These are phyloP conservation scores for Stegastes partitus DNA, from an alignment of 2,113 vertebrate genomes.

Conservation along the genomic window DNA sequence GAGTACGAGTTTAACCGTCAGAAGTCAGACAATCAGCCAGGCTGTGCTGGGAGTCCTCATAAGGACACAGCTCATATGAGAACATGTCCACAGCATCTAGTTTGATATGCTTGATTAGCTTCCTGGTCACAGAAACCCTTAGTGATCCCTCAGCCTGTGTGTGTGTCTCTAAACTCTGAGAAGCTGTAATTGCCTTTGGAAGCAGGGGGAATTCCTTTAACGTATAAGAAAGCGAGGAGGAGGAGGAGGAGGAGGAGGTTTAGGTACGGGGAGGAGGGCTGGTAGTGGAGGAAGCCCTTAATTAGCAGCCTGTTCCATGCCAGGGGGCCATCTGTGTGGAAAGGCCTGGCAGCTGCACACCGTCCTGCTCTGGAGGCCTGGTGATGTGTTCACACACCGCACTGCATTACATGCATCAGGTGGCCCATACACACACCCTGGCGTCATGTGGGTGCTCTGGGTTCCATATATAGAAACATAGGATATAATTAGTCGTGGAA, in stretches of 20 bases:
- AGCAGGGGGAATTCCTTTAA: slow-evolving; percentile 79
- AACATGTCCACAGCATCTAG: too few relatives aligned
- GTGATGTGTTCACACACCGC: slow-evolving; percentile 35
- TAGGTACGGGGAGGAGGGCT: slow-evolving; percentile 47
- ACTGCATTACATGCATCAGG: slow-evolving; percentile 5
- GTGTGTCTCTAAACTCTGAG: slow-evolving; percentile 67
- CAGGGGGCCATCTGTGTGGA: slow-evolving; percentile 81
- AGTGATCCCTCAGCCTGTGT: slow-evolving; percentile 47
- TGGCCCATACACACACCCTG: neutral
- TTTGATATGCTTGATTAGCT: neutral
- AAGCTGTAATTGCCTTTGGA: slow-evolving; percentile 75
- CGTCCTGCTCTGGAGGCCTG: too few relatives aligned
- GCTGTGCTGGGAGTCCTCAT: too few relatives aligned
- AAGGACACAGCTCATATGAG: too few relatives aligned
- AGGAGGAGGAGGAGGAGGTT: slow-evolving; percentile 58
- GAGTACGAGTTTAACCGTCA: too few relatives aligned
- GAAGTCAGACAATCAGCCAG: too few relatives aligned
- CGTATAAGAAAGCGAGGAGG: slow-evolving; percentile 40
- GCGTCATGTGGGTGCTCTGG: neutral
- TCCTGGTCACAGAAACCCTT: slow-evolving; percentile 9
- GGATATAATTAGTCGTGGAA: neutral
- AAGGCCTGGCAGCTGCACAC: slow-evolving; percentile 80
- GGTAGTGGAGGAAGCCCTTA: slow-evolving; percentile 76
- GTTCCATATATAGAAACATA: neutral
- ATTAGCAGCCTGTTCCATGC: slow-evolving; percentile 80